Base-by-base conservation (phyloP, 2,113 vertebrate genomes). In the Sylvietta virens region DNA sequence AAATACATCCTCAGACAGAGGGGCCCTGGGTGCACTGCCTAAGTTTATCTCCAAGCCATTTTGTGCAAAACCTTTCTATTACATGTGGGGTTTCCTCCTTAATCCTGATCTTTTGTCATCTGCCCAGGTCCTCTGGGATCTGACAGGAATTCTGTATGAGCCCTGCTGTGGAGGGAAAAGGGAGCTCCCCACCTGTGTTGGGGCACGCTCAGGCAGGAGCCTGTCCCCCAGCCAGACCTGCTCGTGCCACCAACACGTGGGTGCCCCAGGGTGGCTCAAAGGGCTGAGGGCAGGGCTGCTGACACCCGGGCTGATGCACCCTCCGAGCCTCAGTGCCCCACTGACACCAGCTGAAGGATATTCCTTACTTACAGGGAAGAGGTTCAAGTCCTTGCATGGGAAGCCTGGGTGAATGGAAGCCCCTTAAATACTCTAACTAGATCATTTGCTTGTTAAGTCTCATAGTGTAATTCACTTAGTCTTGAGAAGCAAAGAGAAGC, bases 201-300 rank as follows among this genome's bases (percentile, higher is more conserved):
- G 30, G 23, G 11, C 31, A 11, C 8, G 6, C 8, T 69, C 7
- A 65, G 57, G 4, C 71, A 67, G 2, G 13, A 65, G 15, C 17
- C 11, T 45, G 42, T 13, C 19, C 45, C 26, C 15, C 33, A 62
- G 45, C 12, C 54, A 15, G 5, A 15, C 4, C 15, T 44, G 11
- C 9, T 65, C 40, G 0, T 92, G 40, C 31, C 54, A 60, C 13
- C 7, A 1, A 18, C 30, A 24, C 0, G 0, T 13, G 24, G n/a
- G 1, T 39, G 42, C 30, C 51, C 51, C 67, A 48, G 82, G 9
- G 27, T 53, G 71, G 23, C 62, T 30, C n/a, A 33, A 4, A n/a
- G 35, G 17, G 42, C 54, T 39, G 33, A 51, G 70, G 48, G 37
- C 64, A 77, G 31, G 1, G 27, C 35, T 84, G 69, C 21, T 45